Conservation (phyloP, 2,797 vertebrate genomes). For the Argyrosomus regius region DNA sequence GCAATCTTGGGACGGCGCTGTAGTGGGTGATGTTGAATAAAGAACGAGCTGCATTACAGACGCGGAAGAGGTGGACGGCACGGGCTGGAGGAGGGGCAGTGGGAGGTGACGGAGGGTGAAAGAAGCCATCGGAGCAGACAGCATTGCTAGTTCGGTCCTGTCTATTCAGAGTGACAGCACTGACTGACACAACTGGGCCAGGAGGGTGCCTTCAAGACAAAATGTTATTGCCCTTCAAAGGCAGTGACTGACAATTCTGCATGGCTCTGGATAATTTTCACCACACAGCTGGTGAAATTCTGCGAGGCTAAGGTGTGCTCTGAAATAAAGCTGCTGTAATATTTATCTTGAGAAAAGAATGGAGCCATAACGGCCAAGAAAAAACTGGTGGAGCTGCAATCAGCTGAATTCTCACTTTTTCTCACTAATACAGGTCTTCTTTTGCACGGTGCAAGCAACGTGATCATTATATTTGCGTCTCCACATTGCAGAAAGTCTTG, state of each 20-base stretch:
- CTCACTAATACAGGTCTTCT: constrained; percentile 19
- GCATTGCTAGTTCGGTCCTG: constrained; percentile 48
- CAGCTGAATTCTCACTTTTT: constrained; percentile 42
- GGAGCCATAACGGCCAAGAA: constrained; percentile 32
- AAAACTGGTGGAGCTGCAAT: constrained; percentile 26
- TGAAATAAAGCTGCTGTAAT: constrained; percentile 57
- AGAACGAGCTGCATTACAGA: constrained; percentile 48
- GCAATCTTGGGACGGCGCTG: background rate
- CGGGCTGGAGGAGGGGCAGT: constrained; percentile 13
- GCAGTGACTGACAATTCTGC: constrained; percentile 38
- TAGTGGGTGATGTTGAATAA: constrained; percentile 55
- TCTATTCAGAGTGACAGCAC: constrained; percentile 67
- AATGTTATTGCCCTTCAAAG: constrained; percentile 42
- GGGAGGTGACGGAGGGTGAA: constrained; percentile 56
- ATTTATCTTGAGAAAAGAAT: constrained; percentile 48
- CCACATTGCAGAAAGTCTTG: constrained; percentile 13
- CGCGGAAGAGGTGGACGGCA: constrained; percentile 34
- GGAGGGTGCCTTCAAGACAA: constrained; percentile 68
- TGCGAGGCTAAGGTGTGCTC: constrained; percentile 41
- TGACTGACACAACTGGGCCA: constrained; percentile 80
- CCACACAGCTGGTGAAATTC: constrained; percentile 31
- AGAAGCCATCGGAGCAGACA: constrained; percentile 58
- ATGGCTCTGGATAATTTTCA: constrained; percentile 35
- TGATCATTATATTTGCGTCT: constrained; percentile 20
- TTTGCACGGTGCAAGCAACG: constrained; percentile 25